Evolutionary conservation across 2,797 vertebrate genomes (phyloP), one percentile per base, ranked within the genome.

Genomic region (Heliangelus exortis): DNA sequence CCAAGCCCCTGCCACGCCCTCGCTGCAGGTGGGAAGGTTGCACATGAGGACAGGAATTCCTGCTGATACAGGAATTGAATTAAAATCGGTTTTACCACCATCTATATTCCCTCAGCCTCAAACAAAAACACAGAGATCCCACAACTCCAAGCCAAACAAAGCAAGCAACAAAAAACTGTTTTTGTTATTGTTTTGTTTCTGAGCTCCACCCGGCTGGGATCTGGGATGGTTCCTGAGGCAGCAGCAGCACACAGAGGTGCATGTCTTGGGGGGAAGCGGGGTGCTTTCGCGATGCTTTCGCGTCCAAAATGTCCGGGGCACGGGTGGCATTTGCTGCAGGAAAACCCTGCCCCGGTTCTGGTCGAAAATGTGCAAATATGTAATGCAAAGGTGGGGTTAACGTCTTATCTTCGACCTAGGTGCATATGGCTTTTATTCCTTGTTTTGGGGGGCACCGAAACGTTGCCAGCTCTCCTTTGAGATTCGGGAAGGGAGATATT

Each of bases 401-500:
- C 7, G 14, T 25, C 29, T 12, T 29, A 1, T 61, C 33, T 47
- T 72, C 31, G 15, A 36, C 9, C 13, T 16, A 7, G 33, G 47
- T 17, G 36, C 9, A 5, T 7, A 2, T 3, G 17, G 76, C 20
- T 41, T 50, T 33, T 23, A 14, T 10, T 12, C 5, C 15, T 4
- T 2, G 9, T 25, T 17, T 7, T 3, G 12, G 29, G 29, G 63
- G 12, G 22, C 9, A 11, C 47, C 9, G 13, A 21, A 29, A 5
- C 36, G 14, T 6, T 12, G 62, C n/a, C 48, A 7, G 17, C 9
- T 68, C 28, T 13, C 39, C 50, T 16, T 2, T 14, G 3, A 2
- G 63, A 5, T 5, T 1, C 25, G 48, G 62, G 25, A 7, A 23
- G 34, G 48, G 31, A 33, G 53, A 7, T 1, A 39, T 0, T 0